Conservation (phyloP, 2,797 vertebrate species). For the Sphenodon punctatus region DNA sequence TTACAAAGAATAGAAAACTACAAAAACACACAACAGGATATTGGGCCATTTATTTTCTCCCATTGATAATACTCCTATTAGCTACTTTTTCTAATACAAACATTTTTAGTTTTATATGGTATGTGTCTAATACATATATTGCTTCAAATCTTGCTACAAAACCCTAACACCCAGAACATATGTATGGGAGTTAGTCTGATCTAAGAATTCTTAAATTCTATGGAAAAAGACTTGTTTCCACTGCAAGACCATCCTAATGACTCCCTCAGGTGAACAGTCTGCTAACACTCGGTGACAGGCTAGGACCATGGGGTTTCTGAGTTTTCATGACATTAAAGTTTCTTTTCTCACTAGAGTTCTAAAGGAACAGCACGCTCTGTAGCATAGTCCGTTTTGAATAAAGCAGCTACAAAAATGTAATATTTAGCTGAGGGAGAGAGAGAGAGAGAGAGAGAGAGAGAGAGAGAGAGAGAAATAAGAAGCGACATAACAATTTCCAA, state of each 20-base stretch:
- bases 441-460: too few species aligned
- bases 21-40: neutral
- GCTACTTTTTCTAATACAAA: neutral
- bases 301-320: neutral
- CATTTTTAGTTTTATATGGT: neutral
- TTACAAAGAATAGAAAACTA: fast-evolving
- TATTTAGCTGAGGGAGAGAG: too few species aligned
- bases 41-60: neutral
- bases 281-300: neutral
- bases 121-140: neutral
- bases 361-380: neutral
- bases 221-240: neutral
- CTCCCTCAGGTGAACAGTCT: neutral
- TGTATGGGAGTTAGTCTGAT: neutral
- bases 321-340: neutral
- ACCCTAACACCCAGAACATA: neutral
- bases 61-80: fast-evolving
- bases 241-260: neutral
- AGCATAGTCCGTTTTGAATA: neutral
- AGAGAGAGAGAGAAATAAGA: too few species aligned
- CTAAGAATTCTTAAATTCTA: too few species aligned
- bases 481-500: too few species aligned
- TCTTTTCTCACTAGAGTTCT: neutral
- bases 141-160: neutral
- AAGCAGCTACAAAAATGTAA: neutral